Conservation (phyloP, 1,140 invertebrate species). For the Calosoma granatense region DNA sequence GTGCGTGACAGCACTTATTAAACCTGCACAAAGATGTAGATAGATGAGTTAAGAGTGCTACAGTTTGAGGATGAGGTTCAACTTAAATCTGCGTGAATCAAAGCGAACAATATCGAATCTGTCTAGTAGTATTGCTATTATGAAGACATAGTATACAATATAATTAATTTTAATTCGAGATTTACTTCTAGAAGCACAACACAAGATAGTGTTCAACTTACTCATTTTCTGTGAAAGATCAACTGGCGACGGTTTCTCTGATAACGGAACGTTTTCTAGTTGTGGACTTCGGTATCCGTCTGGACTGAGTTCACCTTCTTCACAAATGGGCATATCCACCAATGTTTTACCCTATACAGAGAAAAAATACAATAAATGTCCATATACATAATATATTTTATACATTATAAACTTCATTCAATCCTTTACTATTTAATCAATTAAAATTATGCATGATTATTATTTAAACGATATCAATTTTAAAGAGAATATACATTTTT, state of each 20-base stretch:
- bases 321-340: conserved; percentile 47
- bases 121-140: too few relatives aligned
- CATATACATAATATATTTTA: conserved; percentile 8
- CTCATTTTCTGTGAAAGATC: conserved; percentile 41
- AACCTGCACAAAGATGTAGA: conserved; percentile 36
- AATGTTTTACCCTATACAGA: conserved; percentile 42
- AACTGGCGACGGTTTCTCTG: conserved; percentile 25
- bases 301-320: conserved; percentile 47
- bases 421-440: too few relatives aligned
- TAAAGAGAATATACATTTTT: too few relatives aligned
- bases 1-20: conserved; percentile 54
- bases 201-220: conserved; percentile 19
- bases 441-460: too few relatives aligned
- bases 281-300: conserved; percentile 44
- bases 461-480: too few relatives aligned
- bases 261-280: conserved; percentile 36
- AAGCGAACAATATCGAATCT: too few relatives aligned
- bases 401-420: too few relatives aligned
- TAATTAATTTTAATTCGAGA: background rate
- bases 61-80: too few relatives aligned
- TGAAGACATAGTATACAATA: too few relatives aligned
- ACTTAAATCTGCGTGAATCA: too few relatives aligned
- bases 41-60: too few relatives aligned
- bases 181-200: too few relatives aligned
- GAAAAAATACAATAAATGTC: conserved; percentile 14